Conservation (phyloP, 2,888 invertebrate genomes). For the Macrosiphum euphorbiae region DNA sequence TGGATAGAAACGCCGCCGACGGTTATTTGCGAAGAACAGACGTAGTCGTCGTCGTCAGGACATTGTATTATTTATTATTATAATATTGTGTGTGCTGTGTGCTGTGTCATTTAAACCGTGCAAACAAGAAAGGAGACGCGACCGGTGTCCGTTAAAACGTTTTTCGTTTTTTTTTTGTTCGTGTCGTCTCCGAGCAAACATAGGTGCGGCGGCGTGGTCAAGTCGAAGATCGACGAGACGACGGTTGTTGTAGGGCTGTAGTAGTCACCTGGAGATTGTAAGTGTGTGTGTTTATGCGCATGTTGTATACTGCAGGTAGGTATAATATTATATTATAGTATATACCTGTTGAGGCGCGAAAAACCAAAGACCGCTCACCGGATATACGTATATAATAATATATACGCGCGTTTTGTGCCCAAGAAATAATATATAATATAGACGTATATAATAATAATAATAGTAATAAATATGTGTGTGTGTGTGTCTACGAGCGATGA, state of each 20-base stretch:
- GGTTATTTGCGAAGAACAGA: constrained; percentile 52
- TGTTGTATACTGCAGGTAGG: not conserved
- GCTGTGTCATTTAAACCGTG: constrained; percentile 46
- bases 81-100: constrained; percentile 28
- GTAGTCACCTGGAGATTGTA: not conserved
- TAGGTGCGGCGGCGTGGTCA: constrained; percentile 56
- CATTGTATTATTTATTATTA: not conserved
- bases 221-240: not conserved
- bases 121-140: constrained; percentile 24
- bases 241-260: not conserved
- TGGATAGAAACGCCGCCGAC: not conserved
- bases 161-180: not conserved
- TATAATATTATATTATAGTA: too few species aligned
- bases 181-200: constrained; percentile 24
- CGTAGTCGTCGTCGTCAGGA: not conserved
- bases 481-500: not conserved
- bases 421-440: not conserved
- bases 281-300: constrained; percentile 15
- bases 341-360: constrained; percentile 36
- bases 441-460: not conserved
- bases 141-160: constrained; percentile 40
- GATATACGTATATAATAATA: not conserved
- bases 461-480: too few species aligned
- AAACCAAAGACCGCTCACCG: constrained; percentile 24
- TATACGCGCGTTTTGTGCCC: not conserved